These are phyloP conservation scores for Centropus bengalensis DNA, from an alignment of 2,113 vertebrate species.

Conservation along the genomic window DNA sequence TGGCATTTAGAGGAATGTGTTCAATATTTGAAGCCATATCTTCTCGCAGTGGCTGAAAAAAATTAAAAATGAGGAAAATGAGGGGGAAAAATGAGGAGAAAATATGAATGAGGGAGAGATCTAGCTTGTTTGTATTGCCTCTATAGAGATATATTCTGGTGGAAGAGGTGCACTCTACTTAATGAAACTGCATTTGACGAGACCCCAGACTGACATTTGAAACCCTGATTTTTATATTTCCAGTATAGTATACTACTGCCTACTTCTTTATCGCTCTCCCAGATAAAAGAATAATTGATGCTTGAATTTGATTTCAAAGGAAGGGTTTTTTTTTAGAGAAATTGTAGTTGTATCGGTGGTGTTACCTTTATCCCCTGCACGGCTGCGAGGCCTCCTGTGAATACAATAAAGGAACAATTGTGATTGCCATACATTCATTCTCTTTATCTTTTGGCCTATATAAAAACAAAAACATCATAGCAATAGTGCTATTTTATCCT, in stretches of 20 bases:
- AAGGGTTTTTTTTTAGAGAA: neutral
- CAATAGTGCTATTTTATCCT: neutral
- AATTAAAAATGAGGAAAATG: neutral
- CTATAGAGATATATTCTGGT: neutral
- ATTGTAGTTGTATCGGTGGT: neutral
- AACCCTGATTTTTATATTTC: neutral
- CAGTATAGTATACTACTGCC: neutral
- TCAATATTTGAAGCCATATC: neutral
- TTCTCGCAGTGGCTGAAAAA: neutral
- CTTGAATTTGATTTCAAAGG: neutral
- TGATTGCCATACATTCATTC: neutral
- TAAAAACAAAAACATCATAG: neutral
- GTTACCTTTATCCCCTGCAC: neutral
- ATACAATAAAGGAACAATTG: neutral
- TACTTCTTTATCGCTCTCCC: neutral
- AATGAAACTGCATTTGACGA: neutral
- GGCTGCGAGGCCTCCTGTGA: neutral
- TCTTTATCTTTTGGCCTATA: neutral
- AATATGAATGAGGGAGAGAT: neutral
- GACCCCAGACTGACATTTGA: neutral
- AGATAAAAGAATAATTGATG: neutral
- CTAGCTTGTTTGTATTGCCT: neutral
- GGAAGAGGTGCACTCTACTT: neutral
- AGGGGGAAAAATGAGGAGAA: neutral
- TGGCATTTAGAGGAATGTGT: neutral